A percentile compares a stretch with the other conserved stretches of the same genome.
phyloP scores from a whole-genome alignment of 2,797 vertebrate species.

The Liparis tanakae region DNA sequence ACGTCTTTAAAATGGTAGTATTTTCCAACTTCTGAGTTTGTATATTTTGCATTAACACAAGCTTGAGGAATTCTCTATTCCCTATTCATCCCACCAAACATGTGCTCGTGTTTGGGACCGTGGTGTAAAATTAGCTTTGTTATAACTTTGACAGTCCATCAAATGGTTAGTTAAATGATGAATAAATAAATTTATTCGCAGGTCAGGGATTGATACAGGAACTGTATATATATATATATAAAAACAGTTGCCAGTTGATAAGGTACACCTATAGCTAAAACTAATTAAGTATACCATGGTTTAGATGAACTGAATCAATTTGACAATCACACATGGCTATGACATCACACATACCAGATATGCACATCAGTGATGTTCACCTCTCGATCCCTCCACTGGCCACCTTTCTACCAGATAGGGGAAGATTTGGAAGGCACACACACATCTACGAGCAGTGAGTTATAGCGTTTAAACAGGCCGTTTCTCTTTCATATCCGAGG shows the following conservation, averaged over 20 bases:
- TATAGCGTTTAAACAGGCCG: conserved; percentile 65
- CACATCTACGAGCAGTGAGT: conserved; percentile 5
- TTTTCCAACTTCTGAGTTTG: too few relatives aligned
- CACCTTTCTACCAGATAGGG: conserved; percentile 9
- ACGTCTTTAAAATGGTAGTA: too few relatives aligned
- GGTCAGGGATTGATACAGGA: not conserved
- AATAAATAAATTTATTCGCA: not conserved
- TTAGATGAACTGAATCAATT: not conserved
- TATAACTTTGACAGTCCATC: not conserved
- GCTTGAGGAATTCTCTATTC: too few relatives aligned
- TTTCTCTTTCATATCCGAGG: conserved; percentile 68
- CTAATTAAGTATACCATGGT: fast-evolving
- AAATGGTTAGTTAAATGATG: not conserved
- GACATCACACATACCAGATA: not conserved
- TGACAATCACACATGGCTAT: not conserved
- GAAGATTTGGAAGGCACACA: conserved; percentile 18
- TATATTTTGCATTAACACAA: too few relatives aligned
- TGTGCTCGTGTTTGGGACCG: not conserved
- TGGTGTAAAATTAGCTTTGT: not conserved
- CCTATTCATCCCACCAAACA: too few relatives aligned
- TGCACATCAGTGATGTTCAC: not conserved
- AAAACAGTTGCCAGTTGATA: not conserved
- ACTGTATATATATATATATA: too few relatives aligned
- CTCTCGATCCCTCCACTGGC: conserved; percentile 1
- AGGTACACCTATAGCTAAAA: not conserved